phyloP scores from a whole-genome alignment of 1,140 invertebrate species.

The honey bee (Apis mellifera) region Amel_HAv3.1 CM009934.2:5636001-5636500 shows the following conservation, averaged over 20 bases:
- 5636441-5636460: neutral
- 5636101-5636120: constrained; percentile 7
- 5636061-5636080: neutral
- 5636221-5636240: too few species aligned
- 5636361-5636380: neutral
- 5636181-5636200: neutral
- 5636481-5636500: neutral
- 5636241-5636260: neutral
- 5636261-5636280: neutral
- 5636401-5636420: neutral
- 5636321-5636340: neutral
- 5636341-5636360: neutral
- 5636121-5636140: neutral
- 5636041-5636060: neutral
- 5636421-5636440: neutral
- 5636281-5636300: neutral
- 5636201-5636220: neutral
- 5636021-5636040: neutral
- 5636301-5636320: neutral
- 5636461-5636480: neutral
- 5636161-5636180: neutral
- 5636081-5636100: constrained; percentile 20
- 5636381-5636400: neutral
- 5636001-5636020: neutral
- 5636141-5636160: neutral